Evolutionary conservation across 23 tunicate species (phyloP).

Genomic region (Botrylloides violaceus): DNA sequence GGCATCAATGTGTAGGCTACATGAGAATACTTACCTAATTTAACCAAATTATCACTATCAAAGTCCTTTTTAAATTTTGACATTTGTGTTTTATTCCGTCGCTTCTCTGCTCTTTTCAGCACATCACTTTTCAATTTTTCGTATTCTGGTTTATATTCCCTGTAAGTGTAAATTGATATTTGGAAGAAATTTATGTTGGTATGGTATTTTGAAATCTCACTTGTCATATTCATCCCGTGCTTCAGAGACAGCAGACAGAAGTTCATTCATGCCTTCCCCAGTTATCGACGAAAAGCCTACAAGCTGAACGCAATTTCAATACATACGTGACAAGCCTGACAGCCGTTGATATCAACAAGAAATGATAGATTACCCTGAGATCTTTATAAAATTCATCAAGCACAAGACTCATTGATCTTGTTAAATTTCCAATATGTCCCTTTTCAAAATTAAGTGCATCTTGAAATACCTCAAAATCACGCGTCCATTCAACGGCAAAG

Average conservation of each 20-base stretch:
- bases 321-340: too few relatives aligned
- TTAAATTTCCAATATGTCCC: conserved; percentile 80
- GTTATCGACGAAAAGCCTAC: conserved; percentile 95
- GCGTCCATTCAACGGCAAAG: conserved; percentile 99
- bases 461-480: conserved; percentile 76
- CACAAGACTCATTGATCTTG: conserved; percentile 92
- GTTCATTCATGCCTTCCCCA: conserved; percentile 75
- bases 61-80: background rate
- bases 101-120: conserved; percentile 25
- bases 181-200: background rate
- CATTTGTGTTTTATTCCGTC: conserved; percentile 18
- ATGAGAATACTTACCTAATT: background rate
- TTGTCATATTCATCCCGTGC: conserved; percentile 87
- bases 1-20: background rate
- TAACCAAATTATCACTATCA: background rate
- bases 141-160: conserved; percentile 82
- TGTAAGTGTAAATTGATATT: background rate
- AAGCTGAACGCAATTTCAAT: conserved; percentile 26
- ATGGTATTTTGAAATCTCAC: conserved; percentile 17
- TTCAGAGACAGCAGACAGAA: conserved; percentile 62
- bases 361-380: conserved; percentile 43
- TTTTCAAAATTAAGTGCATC: conserved; percentile 73
- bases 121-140: conserved; percentile 52
- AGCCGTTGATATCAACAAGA: too few relatives aligned
- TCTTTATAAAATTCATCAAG: conserved; percentile 92